Conservation (phyloP, 2,797 vertebrate species). For the Cryptoprocta ferox region DNA sequence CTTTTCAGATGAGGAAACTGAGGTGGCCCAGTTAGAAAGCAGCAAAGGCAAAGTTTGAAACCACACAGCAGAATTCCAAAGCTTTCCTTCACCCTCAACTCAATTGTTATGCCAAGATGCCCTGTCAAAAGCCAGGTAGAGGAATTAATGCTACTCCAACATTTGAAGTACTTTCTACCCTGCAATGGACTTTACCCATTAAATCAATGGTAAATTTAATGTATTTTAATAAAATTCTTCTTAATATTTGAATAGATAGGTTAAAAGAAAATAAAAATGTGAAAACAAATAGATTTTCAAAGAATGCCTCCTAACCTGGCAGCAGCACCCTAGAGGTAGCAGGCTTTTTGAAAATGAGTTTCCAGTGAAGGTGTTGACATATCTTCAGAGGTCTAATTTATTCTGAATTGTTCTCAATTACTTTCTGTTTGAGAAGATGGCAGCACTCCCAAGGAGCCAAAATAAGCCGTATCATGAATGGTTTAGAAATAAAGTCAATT, state of each 20-base stretch:
- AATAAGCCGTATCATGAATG: background rate
- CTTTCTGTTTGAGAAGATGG: conserved; percentile 69
- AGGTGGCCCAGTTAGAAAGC: conserved; percentile 24
- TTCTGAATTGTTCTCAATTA: conserved; percentile 69
- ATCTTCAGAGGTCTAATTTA: conserved; percentile 80
- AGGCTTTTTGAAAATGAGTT: conserved; percentile 68
- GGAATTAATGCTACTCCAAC: background rate
- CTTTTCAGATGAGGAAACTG: conserved; percentile 44
- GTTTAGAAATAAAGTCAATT: conserved; percentile 41
- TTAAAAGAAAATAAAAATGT: background rate
- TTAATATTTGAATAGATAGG: background rate
- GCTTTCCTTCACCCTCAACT: no score
- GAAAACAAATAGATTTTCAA: conserved; percentile 8
- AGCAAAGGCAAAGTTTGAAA: background rate
- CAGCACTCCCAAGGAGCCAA: background rate
- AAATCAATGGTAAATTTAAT: background rate
- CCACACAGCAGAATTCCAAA: background rate
- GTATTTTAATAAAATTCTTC: background rate
- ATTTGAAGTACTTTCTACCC: background rate
- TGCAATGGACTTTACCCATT: background rate
- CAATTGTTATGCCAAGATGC: no score
- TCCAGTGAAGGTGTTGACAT: conserved; percentile 71
- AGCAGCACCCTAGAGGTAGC: background rate
- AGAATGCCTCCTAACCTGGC: background rate
- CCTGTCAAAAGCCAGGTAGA: background rate